These are phyloP conservation scores for Sinotaia quadrata DNA, from an alignment of 2,888 invertebrate genomes.

Conservation along the genomic window DNA sequence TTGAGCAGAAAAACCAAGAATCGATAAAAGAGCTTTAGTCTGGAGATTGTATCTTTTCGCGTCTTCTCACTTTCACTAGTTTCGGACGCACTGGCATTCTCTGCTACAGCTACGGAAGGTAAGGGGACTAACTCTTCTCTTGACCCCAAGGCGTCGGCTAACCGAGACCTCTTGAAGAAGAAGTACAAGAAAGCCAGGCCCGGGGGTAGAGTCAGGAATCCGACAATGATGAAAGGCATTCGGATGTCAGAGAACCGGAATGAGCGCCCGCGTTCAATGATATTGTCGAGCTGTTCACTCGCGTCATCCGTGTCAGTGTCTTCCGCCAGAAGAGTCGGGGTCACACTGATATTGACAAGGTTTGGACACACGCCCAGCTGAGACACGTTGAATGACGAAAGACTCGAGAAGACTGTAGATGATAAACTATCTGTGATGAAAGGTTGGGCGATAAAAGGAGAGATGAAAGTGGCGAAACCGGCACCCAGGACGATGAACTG, in stretches of 20 bases:
- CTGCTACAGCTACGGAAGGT: too few species aligned
- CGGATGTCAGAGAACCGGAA: conserved; percentile 28
- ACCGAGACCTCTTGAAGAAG: conserved; percentile 18
- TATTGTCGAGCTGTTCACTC: too few species aligned
- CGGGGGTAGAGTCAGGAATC: conserved; percentile 21
- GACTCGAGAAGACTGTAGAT: neutral
- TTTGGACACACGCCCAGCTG: too few species aligned
- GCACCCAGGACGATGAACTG: conserved; percentile 37
- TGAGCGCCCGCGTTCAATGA: too few species aligned
- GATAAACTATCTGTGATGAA: conserved; percentile 22
- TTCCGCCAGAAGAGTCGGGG: too few species aligned
- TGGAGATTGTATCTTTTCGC: too few species aligned
- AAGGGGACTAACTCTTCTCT: too few species aligned
- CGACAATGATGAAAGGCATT: conserved; percentile 33
- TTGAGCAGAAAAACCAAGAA: conserved; percentile 32
- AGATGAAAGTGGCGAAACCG: conserved; percentile 32
- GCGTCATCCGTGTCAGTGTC: too few species aligned
- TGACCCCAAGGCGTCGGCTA: neutral
- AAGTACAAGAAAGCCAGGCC: conserved; percentile 35
- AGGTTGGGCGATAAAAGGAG: conserved; percentile 35
- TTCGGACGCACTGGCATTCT: neutral
- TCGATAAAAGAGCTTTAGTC: conserved; percentile 5
- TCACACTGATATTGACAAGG: too few species aligned
- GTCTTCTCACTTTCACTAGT: neutral
- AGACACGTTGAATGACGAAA: neutral